phyloP scores from a whole-genome alignment of 2,113 vertebrate genomes.

The Dendrocopos noguchii region DNA sequence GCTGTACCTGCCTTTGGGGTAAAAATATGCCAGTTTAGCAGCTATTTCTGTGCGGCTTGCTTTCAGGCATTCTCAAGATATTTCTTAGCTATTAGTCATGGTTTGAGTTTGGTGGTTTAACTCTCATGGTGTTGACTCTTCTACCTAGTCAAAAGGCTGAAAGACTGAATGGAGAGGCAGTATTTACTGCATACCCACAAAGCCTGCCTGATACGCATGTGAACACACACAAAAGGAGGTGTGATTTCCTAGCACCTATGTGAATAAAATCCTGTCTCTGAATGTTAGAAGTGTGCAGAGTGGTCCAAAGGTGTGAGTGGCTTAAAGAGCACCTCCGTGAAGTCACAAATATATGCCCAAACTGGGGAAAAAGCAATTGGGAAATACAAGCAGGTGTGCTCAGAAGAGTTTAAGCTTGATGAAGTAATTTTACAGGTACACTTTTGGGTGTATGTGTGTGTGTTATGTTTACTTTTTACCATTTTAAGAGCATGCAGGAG shows the following conservation, averaged over 20 bases:
- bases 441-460: background rate
- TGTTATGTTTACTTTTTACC: background rate
- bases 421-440: background rate
- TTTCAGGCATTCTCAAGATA: constrained; percentile 20
- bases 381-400: background rate
- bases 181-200: background rate
- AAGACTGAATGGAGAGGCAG: background rate
- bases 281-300: background rate
- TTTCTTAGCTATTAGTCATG: constrained; percentile 32
- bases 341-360: background rate
- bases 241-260: background rate
- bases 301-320: background rate
- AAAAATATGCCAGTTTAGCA: background rate
- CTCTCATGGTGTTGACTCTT: background rate
- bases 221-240: background rate
- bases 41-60: background rate
- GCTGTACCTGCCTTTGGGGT: background rate
- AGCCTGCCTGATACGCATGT: background rate
- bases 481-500: background rate
- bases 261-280: background rate
- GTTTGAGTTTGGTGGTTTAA: background rate
- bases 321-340: background rate
- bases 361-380: background rate
- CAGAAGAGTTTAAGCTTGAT: background rate
- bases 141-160: background rate